phyloP scores from a whole-genome alignment of 2,113 vertebrate species.

The Parotia lawesii region DNA sequence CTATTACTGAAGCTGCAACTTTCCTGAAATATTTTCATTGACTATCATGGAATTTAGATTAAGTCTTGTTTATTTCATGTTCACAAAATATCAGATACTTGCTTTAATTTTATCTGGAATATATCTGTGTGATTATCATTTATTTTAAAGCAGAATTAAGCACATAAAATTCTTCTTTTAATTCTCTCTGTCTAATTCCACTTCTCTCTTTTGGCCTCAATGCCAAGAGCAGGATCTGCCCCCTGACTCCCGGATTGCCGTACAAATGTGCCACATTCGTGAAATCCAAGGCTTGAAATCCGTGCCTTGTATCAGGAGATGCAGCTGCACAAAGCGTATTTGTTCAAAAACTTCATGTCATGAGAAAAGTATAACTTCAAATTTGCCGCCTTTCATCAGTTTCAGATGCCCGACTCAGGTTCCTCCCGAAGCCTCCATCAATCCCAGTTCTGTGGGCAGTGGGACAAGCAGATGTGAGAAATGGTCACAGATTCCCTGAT shows the following conservation, averaged over 20 bases:
- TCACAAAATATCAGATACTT: neutral
- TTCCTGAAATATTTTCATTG: neutral
- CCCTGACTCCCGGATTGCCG: neutral
- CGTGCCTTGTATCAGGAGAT: neutral
- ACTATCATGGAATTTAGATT: neutral
- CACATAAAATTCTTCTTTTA: neutral
- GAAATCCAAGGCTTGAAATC: neutral
- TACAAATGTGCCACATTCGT: neutral
- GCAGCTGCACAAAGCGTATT: neutral
- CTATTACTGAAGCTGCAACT: neutral
- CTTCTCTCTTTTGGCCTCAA: neutral
- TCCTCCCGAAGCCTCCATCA: neutral
- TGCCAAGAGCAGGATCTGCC: neutral
- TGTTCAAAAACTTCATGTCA: neutral
- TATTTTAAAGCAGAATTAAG: neutral
- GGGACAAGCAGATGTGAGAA: neutral
- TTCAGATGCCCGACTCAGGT: neutral
- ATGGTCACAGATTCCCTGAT: neutral
- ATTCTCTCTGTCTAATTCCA: neutral
- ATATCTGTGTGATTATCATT: neutral
- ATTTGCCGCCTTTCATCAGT: neutral
- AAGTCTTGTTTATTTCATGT: neutral
- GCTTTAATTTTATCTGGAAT: neutral
- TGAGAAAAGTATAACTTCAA: neutral
- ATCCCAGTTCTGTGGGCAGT: neutral